A percentile compares a stretch with the other conserved stretches of the same genome.
These are phyloP conservation scores for Acleris literana DNA, from an alignment of 2,888 invertebrate species.

Conservation along the genomic window DNA sequence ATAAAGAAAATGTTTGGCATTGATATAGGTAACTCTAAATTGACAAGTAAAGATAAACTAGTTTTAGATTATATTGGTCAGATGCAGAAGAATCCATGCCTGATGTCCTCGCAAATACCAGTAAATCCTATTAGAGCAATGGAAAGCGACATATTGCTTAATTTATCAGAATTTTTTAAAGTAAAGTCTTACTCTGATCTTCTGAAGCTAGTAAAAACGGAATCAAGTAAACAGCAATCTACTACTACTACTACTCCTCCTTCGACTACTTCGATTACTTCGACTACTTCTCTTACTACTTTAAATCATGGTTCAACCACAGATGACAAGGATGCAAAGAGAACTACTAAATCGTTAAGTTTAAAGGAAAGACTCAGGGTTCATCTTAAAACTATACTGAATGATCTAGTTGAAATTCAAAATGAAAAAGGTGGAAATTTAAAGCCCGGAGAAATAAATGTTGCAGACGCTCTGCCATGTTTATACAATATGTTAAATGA, in stretches of 20 bases:
- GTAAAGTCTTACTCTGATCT: conserved; percentile 69
- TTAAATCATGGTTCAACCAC: conserved; percentile 21
- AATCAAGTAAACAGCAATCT: conserved; percentile 23
- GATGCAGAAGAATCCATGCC: conserved; percentile 61
- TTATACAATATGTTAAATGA: conserved; percentile 63
- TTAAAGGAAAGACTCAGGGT: conserved; percentile 65
- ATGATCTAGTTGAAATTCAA: conserved; percentile 67
- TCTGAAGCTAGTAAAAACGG: conserved; percentile 52
- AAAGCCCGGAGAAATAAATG: conserved; percentile 50
- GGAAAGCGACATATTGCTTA: conserved; percentile 65
- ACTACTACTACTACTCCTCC: conserved; percentile 23
- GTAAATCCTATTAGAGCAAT: conserved; percentile 29
- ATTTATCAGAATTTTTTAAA: conserved; percentile 70
- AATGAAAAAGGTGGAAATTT: conserved; percentile 50
- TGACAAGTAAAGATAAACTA: conserved; percentile 68
- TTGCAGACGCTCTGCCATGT: conserved; percentile 67
- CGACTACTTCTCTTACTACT: conserved; percentile 4
- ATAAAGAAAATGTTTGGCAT: conserved; percentile 53
- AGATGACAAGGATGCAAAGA: not conserved
- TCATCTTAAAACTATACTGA: conserved; percentile 68
- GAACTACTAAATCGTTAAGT: conserved; percentile 44
- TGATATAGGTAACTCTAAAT: conserved; percentile 50
- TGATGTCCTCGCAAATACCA: conserved; percentile 45
- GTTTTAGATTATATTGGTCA: conserved; percentile 66
- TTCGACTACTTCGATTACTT: conserved; percentile 32